Conservation (phyloP, 2,888 invertebrate genomes). For the Idaea biselata region DNA sequence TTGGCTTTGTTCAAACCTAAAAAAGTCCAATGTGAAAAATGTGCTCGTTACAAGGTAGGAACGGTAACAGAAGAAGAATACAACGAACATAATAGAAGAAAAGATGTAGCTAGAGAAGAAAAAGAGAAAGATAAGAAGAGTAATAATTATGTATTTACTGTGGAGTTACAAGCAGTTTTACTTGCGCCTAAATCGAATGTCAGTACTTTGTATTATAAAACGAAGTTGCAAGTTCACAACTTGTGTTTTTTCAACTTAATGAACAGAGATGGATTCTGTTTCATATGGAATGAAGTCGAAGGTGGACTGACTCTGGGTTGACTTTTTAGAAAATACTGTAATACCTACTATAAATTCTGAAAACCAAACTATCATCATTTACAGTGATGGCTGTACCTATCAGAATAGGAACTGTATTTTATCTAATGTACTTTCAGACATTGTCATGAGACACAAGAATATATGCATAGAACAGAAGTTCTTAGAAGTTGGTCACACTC, state of each 20-base stretch:
- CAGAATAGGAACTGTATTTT: constrained; percentile 17
- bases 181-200: constrained; percentile 20
- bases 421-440: constrained; percentile 7
- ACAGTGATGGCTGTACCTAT: constrained; percentile 15
- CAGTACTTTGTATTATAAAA: constrained; percentile 21
- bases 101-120: constrained; percentile 20
- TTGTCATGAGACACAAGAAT: constrained; percentile 6
- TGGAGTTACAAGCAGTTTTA: constrained; percentile 22
- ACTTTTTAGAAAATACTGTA: constrained; percentile 6
- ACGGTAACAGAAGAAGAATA: constrained; percentile 7
- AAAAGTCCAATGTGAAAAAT: constrained; percentile 10
- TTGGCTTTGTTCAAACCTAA: constrained; percentile 8
- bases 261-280: constrained; percentile 23
- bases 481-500: constrained; percentile 13
- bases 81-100: constrained; percentile 11
- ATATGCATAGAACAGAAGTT: constrained; percentile 9
- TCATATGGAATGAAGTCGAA: constrained; percentile 23
- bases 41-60: constrained; percentile 8
- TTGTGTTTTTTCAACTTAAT: constrained; percentile 13
- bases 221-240: constrained; percentile 23
- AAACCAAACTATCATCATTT: constrained; percentile 12
- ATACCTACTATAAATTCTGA: constrained; percentile 5
- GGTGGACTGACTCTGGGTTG: constrained; percentile 21
- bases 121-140: constrained; percentile 20
- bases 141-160: constrained; percentile 16